Evolutionary conservation across 2,888 invertebrate genomes (phyloP), one percentile per base, ranked within the genome.

Genomic region (Dromius quadrimaculatus): DNA sequence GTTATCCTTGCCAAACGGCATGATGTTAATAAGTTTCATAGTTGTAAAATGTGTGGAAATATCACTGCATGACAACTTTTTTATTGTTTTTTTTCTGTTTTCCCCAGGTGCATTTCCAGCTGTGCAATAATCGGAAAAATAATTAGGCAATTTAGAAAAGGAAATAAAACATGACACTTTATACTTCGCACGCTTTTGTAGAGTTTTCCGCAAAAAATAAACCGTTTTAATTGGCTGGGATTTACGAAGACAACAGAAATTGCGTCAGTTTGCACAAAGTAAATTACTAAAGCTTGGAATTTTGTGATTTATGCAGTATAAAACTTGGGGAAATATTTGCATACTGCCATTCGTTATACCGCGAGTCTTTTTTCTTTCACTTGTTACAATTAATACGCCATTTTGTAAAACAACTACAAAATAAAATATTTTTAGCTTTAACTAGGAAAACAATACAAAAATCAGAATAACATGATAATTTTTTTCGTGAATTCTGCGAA

Each of bases 231-330:
- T 66, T 66, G 66, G 66, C 66, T 20, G 41, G 54, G 66, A 66
- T 66, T 66, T 66, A 66, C 59, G 59, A 8, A 20, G 20, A 36
- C 50, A 54, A 23, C 50, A 54, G 36, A 34, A 36, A 59, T 59
- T 59, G 59, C 59, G 59, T 59, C 36, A 59, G 59, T 36, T 36
- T 34, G 59, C 34, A 20, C 59, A 70, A 47, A 70, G 62, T 70
- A 62, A 70, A 70, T 70, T 70, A 70, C 70, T 62, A 70, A 69
- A 62, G 70, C 70, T 70, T 62, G 62, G 62, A 62, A 70, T 62
- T 62, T 28, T 70, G 70, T 70, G 70, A 70, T 70, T 70, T 70
- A 70, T 70, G 50, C 62, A 61, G 70, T 47, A 70, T 70, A 70
- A 70, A 70, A 70, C 36, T 70, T 70, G 70, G 61, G 23, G 15